Base-by-base conservation (phyloP, 2,888 invertebrate species). In the Hyppa rectilinea region DNA sequence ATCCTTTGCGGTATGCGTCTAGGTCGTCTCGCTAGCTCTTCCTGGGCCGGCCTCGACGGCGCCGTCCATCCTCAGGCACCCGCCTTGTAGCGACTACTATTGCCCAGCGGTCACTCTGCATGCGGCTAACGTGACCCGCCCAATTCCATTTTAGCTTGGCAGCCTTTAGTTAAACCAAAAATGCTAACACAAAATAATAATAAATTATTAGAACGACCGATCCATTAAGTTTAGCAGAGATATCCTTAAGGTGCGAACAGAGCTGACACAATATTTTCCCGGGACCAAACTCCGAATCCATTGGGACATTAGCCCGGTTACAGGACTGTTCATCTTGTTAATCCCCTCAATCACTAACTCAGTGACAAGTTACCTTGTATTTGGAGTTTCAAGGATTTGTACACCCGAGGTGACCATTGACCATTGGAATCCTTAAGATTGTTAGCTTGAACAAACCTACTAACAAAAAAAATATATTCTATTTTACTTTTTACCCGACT, bases 311-410 rank as follows among this genome's bases (percentile, higher is more conserved):
- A 61, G 26, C 43, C 53, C 59, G 64, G 62, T 70, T 31, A 78
- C 58, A 50, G 38, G 38, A 47, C 62, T 55, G 63, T 81, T 59
- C 67, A 64, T 81, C 81, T 78, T 75, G 64, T 75, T 81, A 78
- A 81, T 81, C 78, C 26, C 40, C 67, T 67, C 79, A 71, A 68
- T 69, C 63, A 68, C 55, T 73, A 61, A 66, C 56, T 53, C 60
- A 17, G 66, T 47, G 71, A 75, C 80, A 78, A 70, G 62, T 66
- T 63, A 62, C 64, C 75, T 79, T 75, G 71, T 55, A 64, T 74
- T 61, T 64, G 47, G 36, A 62, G 43, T 45, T 52, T n/a, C 72
- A 40, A 61, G 60, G 72, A 61, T 72, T 62, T 26, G 50, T 26
- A 26, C 9, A 40, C 26, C 36, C 0, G 20, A 47, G 6, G 31